Percentiles rank a stretch among this genome's conserved stretches.
Conservation (phyloP, 2,888 invertebrate species). For the Tholera decimalis region DNA sequence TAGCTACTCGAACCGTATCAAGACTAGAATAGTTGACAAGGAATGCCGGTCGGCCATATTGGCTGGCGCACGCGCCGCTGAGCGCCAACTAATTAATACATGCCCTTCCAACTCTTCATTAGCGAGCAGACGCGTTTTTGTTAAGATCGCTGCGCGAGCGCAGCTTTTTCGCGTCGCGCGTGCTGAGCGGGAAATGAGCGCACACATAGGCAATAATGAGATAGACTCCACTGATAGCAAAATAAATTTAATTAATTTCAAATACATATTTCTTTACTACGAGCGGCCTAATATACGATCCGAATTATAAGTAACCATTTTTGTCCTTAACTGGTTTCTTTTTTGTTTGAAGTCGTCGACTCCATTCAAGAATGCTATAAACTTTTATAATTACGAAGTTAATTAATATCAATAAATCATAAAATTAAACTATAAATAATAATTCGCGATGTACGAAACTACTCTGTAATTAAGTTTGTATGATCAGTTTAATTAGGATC, state of each 20-base stretch:
- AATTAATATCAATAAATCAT: slow-evolving; percentile 62
- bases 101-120: slow-evolving; percentile 87
- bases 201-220: slow-evolving; percentile 29
- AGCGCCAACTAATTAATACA: slow-evolving; percentile 82
- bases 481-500: slow-evolving; percentile 61
- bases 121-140: slow-evolving; percentile 85
- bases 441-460: slow-evolving; percentile 44
- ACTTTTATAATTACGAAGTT: slow-evolving; percentile 35
- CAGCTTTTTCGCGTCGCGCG: slow-evolving; percentile 62
- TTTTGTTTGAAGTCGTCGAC: slow-evolving; percentile 47
- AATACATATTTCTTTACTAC: slow-evolving; percentile 3
- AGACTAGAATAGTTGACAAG: slow-evolving; percentile 69
- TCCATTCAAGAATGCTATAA: slow-evolving; percentile 36
- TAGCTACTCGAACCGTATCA: slow-evolving; percentile 63
- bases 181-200: slow-evolving; percentile 43
- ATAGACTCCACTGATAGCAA: slow-evolving; percentile 30
- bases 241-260: background rate
- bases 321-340: slow-evolving; percentile 6
- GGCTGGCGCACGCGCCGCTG: slow-evolving; percentile 83
- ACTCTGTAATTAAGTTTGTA: slow-evolving; percentile 60
- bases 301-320: slow-evolving; percentile 6
- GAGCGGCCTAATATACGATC: slow-evolving; percentile 1
- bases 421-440: slow-evolving; percentile 52
- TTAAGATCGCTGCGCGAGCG: slow-evolving; percentile 54
- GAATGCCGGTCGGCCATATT: slow-evolving; percentile 67